Base-by-base conservation (phyloP, 2,888 invertebrate species). In the Oscheius myriophilus region DNA sequence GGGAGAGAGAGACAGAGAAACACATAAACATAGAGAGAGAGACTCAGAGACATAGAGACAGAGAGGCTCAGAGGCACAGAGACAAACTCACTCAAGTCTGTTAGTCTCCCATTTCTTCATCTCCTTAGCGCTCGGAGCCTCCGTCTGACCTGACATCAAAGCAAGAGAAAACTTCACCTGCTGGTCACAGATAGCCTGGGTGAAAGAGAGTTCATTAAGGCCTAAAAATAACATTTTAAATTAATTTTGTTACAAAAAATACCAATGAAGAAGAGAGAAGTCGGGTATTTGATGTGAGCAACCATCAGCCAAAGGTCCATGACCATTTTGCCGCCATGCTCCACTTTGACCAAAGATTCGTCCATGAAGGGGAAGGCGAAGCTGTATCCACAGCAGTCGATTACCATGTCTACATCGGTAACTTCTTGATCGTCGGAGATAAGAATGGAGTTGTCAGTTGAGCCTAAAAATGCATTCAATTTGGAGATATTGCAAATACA, bases 121-220 rank as follows among this genome's bases (percentile, higher is more conserved):
- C 9, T 53, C 53, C 41, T 64, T 53, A 2, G 21, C 39, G 18
- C 23, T 33, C 4, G 65, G 54, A 26, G 41, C 43, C 23, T 1
- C 0, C 21, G 23, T 9, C 12, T 43, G 7, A 3, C 25, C 65
- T 21, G 54, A 25, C 18, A 39, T 21, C 7, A 66, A 25, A 11
- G 57, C 16, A 23, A 66, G 25, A 14, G 57, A 45, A 7, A 66
- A 53, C 25, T 58, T 55, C 41, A 43, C 58, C 26, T 66, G 66
- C 18, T 57, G 41, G 25, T 66, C 66, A 39, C 25, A 66, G 16
- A 58, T 23, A 9, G 43, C 39, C 23, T 57, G 33, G 1, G 66
- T 66, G 12, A 66, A 11, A n/a, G 66, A 23, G n/a, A 41, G 23
- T 18, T 71, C 63, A 45, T 76, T 76, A 16, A 82, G 61, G 4